Evolutionary conservation across 2,888 invertebrate genomes (phyloP).

Genomic region (Halocaridina rubra): DNA sequence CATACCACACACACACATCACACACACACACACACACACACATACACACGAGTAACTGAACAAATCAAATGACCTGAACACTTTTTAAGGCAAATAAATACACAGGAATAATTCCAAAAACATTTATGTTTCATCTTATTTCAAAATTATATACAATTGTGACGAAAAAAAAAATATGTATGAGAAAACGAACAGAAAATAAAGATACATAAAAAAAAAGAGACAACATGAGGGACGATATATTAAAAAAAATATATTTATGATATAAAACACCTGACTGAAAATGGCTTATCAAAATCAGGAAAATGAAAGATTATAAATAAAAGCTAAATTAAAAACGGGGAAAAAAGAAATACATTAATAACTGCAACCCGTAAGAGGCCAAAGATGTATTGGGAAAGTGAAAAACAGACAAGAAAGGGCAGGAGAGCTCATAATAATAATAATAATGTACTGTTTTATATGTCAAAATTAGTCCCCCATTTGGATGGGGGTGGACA

Average conservation of each 20-base stretch:
- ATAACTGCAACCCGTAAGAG: constrained; percentile 51
- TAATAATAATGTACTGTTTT: too few relatives aligned
- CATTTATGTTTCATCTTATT: neutral
- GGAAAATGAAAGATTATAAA: constrained; percentile 14
- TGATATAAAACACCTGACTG: constrained; percentile 11
- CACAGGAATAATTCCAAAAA: neutral
- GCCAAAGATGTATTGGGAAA: constrained; percentile 4
- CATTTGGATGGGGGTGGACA: neutral
- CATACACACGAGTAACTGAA: too few relatives aligned
- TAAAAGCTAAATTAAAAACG: constrained; percentile 10
- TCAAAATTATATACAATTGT: neutral
- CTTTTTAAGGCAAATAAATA: neutral
- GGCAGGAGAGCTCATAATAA: neutral
- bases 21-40: too few relatives aligned
- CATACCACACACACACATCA: too few relatives aligned
- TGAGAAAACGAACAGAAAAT: neutral
- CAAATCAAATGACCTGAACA: neutral
- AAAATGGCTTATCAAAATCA: neutral
- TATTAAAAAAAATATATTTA: neutral
- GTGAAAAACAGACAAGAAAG: neutral
- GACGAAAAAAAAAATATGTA: neutral
- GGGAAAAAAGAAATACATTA: neutral
- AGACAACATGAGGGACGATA: too few relatives aligned
- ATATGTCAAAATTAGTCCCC: too few relatives aligned
- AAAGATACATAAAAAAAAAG: neutral